A percentile compares a stretch with the other conserved stretches of the same genome.
phyloP scores from a whole-genome alignment of 1,140 invertebrate species.

The Ectropis grisescens region DNA sequence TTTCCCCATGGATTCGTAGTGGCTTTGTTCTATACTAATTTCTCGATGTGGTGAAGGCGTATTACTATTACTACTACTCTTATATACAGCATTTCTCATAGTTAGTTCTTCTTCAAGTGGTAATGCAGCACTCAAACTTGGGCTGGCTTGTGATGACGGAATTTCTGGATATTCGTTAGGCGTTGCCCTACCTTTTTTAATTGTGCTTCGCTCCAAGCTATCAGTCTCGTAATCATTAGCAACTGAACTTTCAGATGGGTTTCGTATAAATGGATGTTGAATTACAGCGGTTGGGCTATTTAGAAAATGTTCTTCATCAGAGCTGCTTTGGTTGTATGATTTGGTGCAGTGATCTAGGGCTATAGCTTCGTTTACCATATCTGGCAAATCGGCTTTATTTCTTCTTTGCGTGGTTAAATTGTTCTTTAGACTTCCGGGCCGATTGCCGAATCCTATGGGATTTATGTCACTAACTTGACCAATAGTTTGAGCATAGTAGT shows the following conservation, averaged over 20 bases:
- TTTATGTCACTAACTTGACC: slow-evolving; percentile 34
- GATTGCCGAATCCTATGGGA: slow-evolving; percentile 30
- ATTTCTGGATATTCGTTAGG: slow-evolving; percentile 75
- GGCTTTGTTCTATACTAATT: slow-evolving; percentile 63
- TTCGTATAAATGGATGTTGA: slow-evolving; percentile 17
- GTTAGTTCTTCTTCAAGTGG: slow-evolving; percentile 84
- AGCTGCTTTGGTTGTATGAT: slow-evolving; percentile 44
- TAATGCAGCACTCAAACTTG: slow-evolving; percentile 76
- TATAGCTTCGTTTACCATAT: slow-evolving; percentile 75
- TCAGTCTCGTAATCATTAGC: slow-evolving; percentile 82
- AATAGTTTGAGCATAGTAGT: slow-evolving; percentile 32
- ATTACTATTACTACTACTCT: slow-evolving; percentile 70
- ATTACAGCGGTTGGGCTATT: slow-evolving; percentile 17
- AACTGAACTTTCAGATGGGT: slow-evolving; percentile 33
- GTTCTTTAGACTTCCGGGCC: slow-evolving; percentile 22
- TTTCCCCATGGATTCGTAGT: slow-evolving; percentile 57
- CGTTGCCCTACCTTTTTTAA: slow-evolving; percentile 66
- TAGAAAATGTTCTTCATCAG: slow-evolving; percentile 44
- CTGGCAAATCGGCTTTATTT: slow-evolving; percentile 68
- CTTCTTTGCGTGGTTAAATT: slow-evolving; percentile 19
- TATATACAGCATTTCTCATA: slow-evolving; percentile 79
- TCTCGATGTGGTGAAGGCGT: slow-evolving; percentile 68
- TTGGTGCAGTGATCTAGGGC: slow-evolving; percentile 60
- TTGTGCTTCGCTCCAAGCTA: slow-evolving; percentile 78
- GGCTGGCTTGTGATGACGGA: slow-evolving; percentile 77